Evolutionary conservation across 2,888 invertebrate genomes (phyloP), one percentile per base, ranked within the genome.

Genomic region (Stramonita haemastoma): DNA sequence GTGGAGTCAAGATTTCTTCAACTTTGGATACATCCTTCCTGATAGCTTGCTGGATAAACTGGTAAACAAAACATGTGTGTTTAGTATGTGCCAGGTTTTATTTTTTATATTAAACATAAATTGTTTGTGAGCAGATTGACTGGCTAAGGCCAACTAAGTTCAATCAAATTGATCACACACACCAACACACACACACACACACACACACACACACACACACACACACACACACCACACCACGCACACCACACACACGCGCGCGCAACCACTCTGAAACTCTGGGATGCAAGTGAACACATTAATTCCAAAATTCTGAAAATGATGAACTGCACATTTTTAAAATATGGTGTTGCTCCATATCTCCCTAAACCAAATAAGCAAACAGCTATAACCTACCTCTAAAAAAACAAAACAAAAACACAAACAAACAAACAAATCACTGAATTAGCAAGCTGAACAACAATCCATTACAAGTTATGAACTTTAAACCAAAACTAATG

Each of bases 21-120:
- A 99, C 98, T 96, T 99, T 98, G 19, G 98, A 97, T 56, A 98
- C 98, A 96, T 99, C 98, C 92, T 97, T 97, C 93, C 98, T 97
- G 93, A 99, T 99, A 93, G 98, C 97, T 96, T 99, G 99, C 96
- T 99, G 99, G 95, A 99, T 99, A 96, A 98, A 99, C 96, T 96
- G 92, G 29, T 91, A 88, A 57, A 85, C 29, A 85, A 13, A 34
- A 32, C 77, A 77, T n/a, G 26, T 2, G 32, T 1, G 1, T 77
- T 22, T 22, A 77, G n/a, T 77, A 2, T n/a, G 32, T 22, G n/a
- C 77, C 15, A n/a, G 26, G 2, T 6, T n/a, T 46, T 2, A 46
- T 46, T 46, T 46, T 46, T 46, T 46, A 46, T n/a, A 46, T 8
- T 8, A 46, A 46, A 46, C 46, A 46, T 8, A 46, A 46, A 46